These are phyloP conservation scores for Aleiodes sp. DNA, from an alignment of 1,140 invertebrate genomes.

Conservation along the genomic window DNA sequence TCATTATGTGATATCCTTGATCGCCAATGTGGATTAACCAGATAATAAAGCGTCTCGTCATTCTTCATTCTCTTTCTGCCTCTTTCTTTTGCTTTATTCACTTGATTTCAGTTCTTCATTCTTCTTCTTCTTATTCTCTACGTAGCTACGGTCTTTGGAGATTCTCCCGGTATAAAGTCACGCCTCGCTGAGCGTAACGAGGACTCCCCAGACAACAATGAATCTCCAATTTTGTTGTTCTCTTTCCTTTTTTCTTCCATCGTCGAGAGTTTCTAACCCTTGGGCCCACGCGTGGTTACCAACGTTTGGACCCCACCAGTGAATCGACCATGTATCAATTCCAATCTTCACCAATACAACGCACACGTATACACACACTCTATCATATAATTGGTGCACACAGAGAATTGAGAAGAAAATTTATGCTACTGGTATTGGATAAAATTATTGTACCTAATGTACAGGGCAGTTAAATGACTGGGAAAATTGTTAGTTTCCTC, in stretches of 20 bases:
- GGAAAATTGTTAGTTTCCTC: not conserved
- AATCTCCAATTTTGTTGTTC: constrained; percentile 47
- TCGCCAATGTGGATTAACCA: not conserved
- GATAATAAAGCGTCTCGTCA: not conserved
- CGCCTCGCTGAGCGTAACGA: constrained; percentile 46
- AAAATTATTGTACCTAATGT: not conserved
- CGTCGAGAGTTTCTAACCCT: constrained; percentile 12
- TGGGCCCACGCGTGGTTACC: constrained; percentile 1
- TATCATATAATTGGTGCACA: not conserved
- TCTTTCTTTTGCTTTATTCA: not conserved
- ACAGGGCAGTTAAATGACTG: not conserved
- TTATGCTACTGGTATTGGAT: not conserved
- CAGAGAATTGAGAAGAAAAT: not conserved
- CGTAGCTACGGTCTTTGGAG: constrained; percentile 27
- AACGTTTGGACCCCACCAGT: constrained; percentile 18
- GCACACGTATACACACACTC: constrained; percentile 28
- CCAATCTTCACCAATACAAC: constrained; percentile 39
- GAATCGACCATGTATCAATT: constrained; percentile 36
- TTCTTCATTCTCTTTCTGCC: not conserved
- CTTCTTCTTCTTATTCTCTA: constrained; percentile 31
- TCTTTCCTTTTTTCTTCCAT: constrained; percentile 34
- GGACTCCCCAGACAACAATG: constrained; percentile 49
- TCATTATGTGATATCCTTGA: not conserved
- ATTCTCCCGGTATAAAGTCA: constrained; percentile 43
- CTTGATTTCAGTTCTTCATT: constrained; percentile 3